Base-by-base conservation (phyloP, 1,140 invertebrate genomes). In the Drosophila seguyi region DNA sequence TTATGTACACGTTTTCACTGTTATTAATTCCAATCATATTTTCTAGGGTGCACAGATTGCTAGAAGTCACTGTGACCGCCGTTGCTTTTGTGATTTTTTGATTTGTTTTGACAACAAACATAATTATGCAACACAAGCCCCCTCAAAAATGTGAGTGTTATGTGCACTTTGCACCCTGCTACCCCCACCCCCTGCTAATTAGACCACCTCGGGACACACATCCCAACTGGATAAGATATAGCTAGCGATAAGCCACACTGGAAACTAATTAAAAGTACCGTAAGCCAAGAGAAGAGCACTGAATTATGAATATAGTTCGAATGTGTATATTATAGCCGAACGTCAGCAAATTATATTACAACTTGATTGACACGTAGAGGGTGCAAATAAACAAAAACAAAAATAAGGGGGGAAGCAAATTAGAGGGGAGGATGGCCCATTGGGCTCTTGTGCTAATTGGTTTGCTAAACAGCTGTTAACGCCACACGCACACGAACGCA, bases 391-490 rank as follows among this genome's bases (percentile, higher is more conserved):
- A 58, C 53, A 25, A 41, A 62, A 45, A 66, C 11, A 25, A 34
- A 34, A 25, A 27, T 7, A 16, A 16, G 6, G 20, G 11, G 14
- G 38, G 7, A 34, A 10, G 20, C 20, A 38, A 55, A 55, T 38
- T 45, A 18, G 13, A 38, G 34, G 25, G 47, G 62, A 27, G 39
- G 39, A 27, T 13, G 50, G 18, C 20, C 20, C 31, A 38, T 53
- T 29, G 41, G 41, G 22, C 25, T 27, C 16, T 39, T 48, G 41
- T 60, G 56, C 75, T 78, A 78, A 78, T 78, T 78, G 75, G 50
- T 16, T 69, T 31, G 57, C 62, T 78, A 78, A 78, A 78, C 75
- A 78, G 75, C 75, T 78, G 75, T 45, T 77, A 45, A 58, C 74
- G 63, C 52, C 63, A n/a, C 62, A 69, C 42, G 27, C 56, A 71